These are phyloP conservation scores for Thalassaphorura encarpata DNA, from an alignment of 1,140 invertebrate species.

Conservation along the genomic window DNA sequence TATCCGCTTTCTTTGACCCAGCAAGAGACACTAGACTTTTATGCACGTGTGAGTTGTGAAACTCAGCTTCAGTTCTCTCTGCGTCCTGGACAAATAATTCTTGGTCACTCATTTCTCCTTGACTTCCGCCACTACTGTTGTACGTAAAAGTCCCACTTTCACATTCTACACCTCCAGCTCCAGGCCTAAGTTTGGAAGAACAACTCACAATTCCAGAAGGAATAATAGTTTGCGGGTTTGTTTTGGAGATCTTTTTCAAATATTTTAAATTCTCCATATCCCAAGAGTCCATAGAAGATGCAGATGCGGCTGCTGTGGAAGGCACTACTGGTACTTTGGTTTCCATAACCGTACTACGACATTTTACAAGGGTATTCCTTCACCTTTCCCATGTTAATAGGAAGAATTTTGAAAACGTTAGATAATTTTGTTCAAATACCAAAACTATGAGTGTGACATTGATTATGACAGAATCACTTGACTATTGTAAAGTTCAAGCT, in stretches of 20 bases:
- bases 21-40: neutral
- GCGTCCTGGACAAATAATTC: neutral
- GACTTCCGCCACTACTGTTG: neutral
- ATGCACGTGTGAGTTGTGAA: neutral
- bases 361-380: too few relatives aligned
- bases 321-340: neutral
- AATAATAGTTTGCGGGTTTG: neutral
- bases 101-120: neutral
- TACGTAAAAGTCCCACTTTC: neutral
- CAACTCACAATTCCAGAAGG: neutral
- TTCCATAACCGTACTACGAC: neutral
- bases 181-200: neutral
- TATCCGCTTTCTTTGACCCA: neutral
- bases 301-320: slow-evolving; percentile 11
- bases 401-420: too few relatives aligned
- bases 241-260: slow-evolving; percentile 19
- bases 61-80: neutral
- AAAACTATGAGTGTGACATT: too few relatives aligned
- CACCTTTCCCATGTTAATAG: too few relatives aligned
- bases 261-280: slow-evolving; percentile 31
- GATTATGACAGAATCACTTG: too few relatives aligned
- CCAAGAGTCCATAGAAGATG: slow-evolving; percentile 26
- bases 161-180: neutral
- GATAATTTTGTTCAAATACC: too few relatives aligned
- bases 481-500: too few relatives aligned